A percentile compares a stretch with the other conserved stretches of the same genome.
These are phyloP conservation scores for Plusia festucae DNA, from an alignment of 2,888 invertebrate genomes.

Conservation along the genomic window DNA sequence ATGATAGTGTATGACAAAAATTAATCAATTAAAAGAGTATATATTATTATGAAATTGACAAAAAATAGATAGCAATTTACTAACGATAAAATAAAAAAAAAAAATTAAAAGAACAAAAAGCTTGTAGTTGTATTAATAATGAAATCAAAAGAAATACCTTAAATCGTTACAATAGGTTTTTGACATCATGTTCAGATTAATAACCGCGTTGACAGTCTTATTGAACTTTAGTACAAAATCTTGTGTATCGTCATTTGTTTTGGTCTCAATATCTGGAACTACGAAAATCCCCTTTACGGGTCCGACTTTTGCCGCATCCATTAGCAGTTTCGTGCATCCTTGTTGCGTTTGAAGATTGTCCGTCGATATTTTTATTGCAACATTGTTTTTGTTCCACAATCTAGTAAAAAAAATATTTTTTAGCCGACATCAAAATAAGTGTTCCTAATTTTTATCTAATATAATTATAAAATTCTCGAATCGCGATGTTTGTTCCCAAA, in stretches of 20 bases:
- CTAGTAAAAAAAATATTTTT: no score
- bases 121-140: slow-evolving; percentile 19
- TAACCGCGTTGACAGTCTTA: slow-evolving; percentile 60
- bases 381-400: slow-evolving; percentile 65
- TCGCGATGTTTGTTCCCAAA: no score
- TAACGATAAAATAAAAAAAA: no score
- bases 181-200: slow-evolving; percentile 70
- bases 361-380: slow-evolving; percentile 63
- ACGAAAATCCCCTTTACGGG: slow-evolving; percentile 71
- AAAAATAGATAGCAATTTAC: no score
- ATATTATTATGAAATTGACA: no score
- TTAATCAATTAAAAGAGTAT: no score
- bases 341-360: slow-evolving; percentile 67
- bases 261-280: slow-evolving; percentile 53
- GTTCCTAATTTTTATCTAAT: no score
- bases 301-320: slow-evolving; percentile 67
- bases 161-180: slow-evolving; percentile 66
- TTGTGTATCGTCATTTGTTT: slow-evolving; percentile 48
- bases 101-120: no score
- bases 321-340: slow-evolving; percentile 64
- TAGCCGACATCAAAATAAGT: no score
- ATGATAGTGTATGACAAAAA: no score
- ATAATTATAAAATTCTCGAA: no score
- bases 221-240: slow-evolving; percentile 62
- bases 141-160: slow-evolving; percentile 61